A percentile compares a stretch with the other conserved stretches of the same genome.
These are phyloP conservation scores for Diabrotica balteata DNA, from an alignment of 2,888 invertebrate genomes.

Conservation along the genomic window DNA sequence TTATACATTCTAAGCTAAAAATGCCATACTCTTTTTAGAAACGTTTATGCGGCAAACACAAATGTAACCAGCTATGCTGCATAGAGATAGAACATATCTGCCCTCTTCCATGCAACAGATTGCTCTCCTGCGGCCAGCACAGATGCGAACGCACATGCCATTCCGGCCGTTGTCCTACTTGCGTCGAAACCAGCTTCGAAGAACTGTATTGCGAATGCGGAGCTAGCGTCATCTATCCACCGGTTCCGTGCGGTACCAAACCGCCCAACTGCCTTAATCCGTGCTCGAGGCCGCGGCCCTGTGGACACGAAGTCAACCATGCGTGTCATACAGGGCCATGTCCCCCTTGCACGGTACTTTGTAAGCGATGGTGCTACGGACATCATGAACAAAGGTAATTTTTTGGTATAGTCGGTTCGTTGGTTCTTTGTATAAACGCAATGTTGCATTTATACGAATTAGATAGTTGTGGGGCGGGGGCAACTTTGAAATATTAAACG, in stretches of 20 bases:
- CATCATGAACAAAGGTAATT: constrained; percentile 67
- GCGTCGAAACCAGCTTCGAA: constrained; percentile 81
- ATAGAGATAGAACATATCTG: constrained; percentile 87
- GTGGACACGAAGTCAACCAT: constrained; percentile 85
- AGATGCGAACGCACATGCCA: constrained; percentile 91
- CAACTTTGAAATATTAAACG: no score
- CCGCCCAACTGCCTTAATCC: constrained; percentile 81
- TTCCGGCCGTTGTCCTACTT: constrained; percentile 81
- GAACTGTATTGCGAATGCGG: constrained; percentile 94
- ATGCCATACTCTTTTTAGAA: constrained; percentile 61
- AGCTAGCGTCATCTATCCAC: constrained; percentile 83
- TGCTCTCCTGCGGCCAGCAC: constrained; percentile 86
- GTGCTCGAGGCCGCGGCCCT: constrained; percentile 78
- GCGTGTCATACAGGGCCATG: constrained; percentile 81
- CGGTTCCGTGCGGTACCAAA: constrained; percentile 90
- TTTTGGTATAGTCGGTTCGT: no score
- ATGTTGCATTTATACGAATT: no score
- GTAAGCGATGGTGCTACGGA: constrained; percentile 80
- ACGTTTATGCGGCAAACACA: constrained; percentile 85
- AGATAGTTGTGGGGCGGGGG: no score
- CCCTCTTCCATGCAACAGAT: constrained; percentile 80
- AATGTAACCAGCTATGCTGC: constrained; percentile 90
- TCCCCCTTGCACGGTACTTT: constrained; percentile 87
- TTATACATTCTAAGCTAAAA: no score
- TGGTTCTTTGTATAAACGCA: no score